Evolutionary conservation across 2,113 vertebrate genomes (phyloP).

Genomic region (Anguilla rostrata): DNA sequence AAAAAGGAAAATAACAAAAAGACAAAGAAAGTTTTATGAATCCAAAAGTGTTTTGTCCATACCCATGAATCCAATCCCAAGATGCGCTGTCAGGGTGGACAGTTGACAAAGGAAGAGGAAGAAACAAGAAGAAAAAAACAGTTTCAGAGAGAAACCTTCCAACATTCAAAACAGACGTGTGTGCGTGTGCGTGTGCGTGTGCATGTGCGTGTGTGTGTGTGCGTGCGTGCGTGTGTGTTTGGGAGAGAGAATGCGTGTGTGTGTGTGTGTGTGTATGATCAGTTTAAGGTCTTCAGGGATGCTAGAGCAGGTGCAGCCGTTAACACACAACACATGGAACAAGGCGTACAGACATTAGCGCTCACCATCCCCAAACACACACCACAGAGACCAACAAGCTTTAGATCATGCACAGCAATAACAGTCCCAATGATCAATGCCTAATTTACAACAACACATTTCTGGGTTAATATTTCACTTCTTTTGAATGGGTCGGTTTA

Average conservation of each 20-base stretch:
- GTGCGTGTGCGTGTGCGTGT: constrained; percentile 34
- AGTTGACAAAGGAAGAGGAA: constrained; percentile 71
- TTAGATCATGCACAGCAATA: constrained; percentile 59
- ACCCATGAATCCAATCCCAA: constrained; percentile 99
- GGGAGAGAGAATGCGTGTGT: neutral
- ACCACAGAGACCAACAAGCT: constrained; percentile 40
- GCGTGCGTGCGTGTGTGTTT: constrained; percentile 36
- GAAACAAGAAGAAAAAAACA: constrained; percentile 61
- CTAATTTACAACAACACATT: constrained; percentile 31
- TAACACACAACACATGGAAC: constrained; percentile 22
- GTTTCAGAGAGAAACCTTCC: constrained; percentile 68
- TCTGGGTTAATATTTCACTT: constrained; percentile 32
- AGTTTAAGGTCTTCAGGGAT: constrained; percentile 27
- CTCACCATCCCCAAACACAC: constrained; percentile 30
- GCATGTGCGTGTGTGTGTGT: constrained; percentile 36
- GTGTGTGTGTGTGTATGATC: constrained; percentile 37
- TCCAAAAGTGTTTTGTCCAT: constrained; percentile 84
- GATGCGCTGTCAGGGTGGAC: constrained; percentile 95
- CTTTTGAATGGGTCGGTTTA: neutral
- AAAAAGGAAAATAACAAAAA: constrained; percentile 52
- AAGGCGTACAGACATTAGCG: constrained; percentile 25
- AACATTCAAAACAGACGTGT: constrained; percentile 50
- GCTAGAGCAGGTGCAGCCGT: neutral
- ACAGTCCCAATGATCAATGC: constrained; percentile 33
- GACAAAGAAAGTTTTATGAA: constrained; percentile 66